Conservation (phyloP, 2,113 vertebrate species). For the Polypterus bichir region DNA sequence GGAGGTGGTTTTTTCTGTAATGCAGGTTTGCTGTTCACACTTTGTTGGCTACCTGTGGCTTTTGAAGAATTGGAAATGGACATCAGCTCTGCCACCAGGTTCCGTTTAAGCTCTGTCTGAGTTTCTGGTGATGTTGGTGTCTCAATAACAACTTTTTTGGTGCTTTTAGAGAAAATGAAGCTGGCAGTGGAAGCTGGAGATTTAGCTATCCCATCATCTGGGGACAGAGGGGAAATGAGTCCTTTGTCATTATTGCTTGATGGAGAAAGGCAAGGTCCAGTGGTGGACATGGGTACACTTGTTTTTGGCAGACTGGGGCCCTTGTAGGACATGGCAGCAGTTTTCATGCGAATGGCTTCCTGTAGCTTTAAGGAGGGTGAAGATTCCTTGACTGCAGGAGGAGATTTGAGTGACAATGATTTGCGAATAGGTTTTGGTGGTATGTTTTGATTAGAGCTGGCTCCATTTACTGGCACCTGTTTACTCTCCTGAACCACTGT, state of each 20-base stretch:
- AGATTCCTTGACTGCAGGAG: constrained; percentile 25
- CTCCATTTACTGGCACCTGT: constrained; percentile 7
- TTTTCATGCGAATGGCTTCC: constrained; percentile 65
- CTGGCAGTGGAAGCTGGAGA: constrained; percentile 75
- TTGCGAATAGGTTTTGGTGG: constrained; percentile 76
- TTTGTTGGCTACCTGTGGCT: background rate
- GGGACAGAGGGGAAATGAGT: constrained; percentile 26
- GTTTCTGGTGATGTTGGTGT: constrained; percentile 40
- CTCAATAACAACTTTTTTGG: constrained; percentile 63
- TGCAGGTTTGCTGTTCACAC: constrained; percentile 20
- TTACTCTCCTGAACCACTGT: constrained; percentile 21
- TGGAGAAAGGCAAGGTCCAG: constrained; percentile 3
- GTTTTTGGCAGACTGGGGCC: constrained; percentile 27
- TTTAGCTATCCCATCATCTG: constrained; percentile 36
- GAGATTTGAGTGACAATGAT: constrained; percentile 54
- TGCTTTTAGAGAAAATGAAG: constrained; percentile 84
- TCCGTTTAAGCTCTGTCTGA: constrained; percentile 50
- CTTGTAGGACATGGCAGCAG: constrained; percentile 46
- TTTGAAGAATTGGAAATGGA: constrained; percentile 48
- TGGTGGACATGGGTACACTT: constrained; percentile 16
- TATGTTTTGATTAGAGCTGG: constrained; percentile 23
- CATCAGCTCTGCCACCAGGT: constrained; percentile 58
- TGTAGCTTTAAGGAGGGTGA: constrained; percentile 59
- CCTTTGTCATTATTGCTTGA: background rate
- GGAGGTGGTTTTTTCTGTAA: constrained; percentile 62